These are phyloP conservation scores for Sipunculus nudus DNA, from an alignment of 2,888 invertebrate genomes.

Conservation along the genomic window DNA sequence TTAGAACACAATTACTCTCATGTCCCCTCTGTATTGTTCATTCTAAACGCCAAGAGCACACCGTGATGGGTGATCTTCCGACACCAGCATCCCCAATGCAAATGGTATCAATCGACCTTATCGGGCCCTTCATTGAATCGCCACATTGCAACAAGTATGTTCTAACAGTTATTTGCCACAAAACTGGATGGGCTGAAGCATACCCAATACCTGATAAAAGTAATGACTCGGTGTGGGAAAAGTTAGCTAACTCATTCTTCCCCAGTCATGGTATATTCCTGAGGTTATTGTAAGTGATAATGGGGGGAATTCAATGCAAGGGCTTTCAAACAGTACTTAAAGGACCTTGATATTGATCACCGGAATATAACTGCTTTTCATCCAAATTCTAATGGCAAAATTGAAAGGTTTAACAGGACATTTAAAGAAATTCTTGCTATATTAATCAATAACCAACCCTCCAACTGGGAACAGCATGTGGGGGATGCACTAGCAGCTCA, in stretches of 20 bases:
- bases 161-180: constrained; percentile 3
- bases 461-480: constrained; percentile 9
- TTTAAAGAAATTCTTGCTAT: background rate
- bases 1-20: background rate
- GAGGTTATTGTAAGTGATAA: constrained; percentile 7
- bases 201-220: constrained; percentile 9
- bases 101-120: constrained; percentile 4
- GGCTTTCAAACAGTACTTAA: background rate
- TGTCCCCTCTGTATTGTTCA: constrained; percentile 7
- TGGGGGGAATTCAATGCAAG: constrained; percentile 4
- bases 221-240: background rate
- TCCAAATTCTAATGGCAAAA: constrained; percentile 12
- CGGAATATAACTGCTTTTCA: constrained; percentile 2
- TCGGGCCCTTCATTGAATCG: constrained; percentile 2
- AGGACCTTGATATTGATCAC: background rate
- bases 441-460: background rate
- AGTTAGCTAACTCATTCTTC: constrained; percentile 3
- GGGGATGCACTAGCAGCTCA: constrained; percentile 1
- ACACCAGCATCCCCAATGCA: background rate
- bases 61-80: background rate
- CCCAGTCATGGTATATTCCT: constrained; percentile 7
- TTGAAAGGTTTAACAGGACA: background rate
- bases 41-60: background rate
- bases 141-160: constrained; percentile 7
- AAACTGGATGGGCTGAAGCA: constrained; percentile 9